Evolutionary conservation across 2,797 vertebrate species (phyloP), one percentile per base, ranked within the genome.

Genomic region (Octomys mimax): DNA sequence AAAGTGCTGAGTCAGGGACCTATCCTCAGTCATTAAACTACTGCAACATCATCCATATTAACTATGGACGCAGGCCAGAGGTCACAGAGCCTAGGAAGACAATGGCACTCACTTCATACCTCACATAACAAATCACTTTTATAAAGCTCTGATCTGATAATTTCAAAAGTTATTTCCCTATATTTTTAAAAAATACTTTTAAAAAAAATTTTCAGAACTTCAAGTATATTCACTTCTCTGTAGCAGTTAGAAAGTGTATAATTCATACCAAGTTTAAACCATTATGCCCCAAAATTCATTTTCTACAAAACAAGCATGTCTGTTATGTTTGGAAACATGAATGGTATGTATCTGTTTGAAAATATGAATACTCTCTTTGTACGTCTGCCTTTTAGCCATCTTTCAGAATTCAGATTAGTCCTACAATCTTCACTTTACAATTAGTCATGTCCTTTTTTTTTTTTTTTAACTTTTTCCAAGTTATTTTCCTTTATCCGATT

Each of bases 321-420:
- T 90, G 68, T 92, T 79, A 59, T 89, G n/a, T 81, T 85, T 66
- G 64, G 80, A 96, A 95, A 87, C 75, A 92, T 24, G 33, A 92
- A 81, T 24, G 75, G n/a, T 52, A 92, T 33, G 57, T 54, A 54
- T 54, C 52, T 54, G 52, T 54, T 14, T 54, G 52, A 54, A 54
- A 54, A 54, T 54, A 86, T 59, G 78, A 91, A 46, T 49, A 80
- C n/a, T 90, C n/a, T 70, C 89, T 93, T 36, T 66, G 42, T 31
- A 54, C 8, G 21, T 54, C 54, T 87, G 70, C 75, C 16, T 86
- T 21, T 89, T 62, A 77, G 28, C 33, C 6, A 79, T 57, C 33
- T 79, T 77, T 86, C 82, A 79, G 68, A 88, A 70, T 70, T 46
- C 24, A 80, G 42, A n/a, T 61, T 49, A 59, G 3, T 39, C 28